Evolutionary conservation across 2,113 vertebrate species (phyloP).

Genomic region (Labeo rohita): DNA sequence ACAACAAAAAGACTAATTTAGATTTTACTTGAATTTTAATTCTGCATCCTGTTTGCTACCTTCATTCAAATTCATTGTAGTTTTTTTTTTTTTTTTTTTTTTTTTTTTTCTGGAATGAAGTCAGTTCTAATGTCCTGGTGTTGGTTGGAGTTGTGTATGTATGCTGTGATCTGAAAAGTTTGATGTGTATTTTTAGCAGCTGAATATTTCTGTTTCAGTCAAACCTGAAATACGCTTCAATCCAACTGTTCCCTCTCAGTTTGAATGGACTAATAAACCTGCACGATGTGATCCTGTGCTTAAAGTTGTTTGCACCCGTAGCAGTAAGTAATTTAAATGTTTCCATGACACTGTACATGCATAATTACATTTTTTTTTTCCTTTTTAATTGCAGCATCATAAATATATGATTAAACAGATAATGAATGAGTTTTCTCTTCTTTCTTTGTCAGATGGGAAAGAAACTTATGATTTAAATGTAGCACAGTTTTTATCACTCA

Average conservation of each 20-base stretch:
- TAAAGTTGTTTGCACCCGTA: constrained; percentile 44
- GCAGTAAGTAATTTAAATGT: constrained; percentile 46
- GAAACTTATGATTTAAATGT: neutral
- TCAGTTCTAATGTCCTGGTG: neutral
- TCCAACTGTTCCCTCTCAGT: neutral
- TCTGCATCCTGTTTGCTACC: too few species aligned
- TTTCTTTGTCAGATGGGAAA: neutral
- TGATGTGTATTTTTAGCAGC: neutral
- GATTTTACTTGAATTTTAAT: too few species aligned
- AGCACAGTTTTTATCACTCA: neutral
- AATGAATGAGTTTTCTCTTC: neutral
- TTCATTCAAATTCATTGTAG: too few species aligned
- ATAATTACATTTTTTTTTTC: too few species aligned
- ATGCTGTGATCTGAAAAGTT: too few species aligned
- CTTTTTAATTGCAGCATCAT: too few species aligned
- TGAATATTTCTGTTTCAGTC: constrained; percentile 32
- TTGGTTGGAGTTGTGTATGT: too few species aligned
- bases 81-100: too few species aligned
- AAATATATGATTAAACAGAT: neutral
- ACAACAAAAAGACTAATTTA: too few species aligned
- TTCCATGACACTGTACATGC: neutral
- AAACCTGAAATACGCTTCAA: neutral
- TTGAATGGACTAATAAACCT: neutral
- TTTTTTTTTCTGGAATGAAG: too few species aligned
- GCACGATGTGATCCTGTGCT: neutral